Base-by-base conservation (phyloP, 1,140 invertebrate genomes). In the Drosophila santomea region DNA sequence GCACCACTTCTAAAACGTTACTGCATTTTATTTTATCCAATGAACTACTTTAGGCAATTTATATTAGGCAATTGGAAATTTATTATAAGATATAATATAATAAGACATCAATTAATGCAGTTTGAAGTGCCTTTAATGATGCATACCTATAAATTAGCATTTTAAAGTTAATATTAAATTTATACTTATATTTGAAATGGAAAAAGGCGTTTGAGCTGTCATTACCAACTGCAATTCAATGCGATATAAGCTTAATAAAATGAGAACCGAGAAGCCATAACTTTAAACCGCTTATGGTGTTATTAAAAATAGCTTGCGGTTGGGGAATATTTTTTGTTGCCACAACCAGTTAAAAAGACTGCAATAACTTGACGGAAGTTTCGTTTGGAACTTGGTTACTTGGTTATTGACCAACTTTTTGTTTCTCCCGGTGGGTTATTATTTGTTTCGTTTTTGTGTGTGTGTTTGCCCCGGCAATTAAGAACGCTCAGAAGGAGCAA, bases 381-480 rank as follows among this genome's bases (percentile, higher is more conserved):
- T 56, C 63, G 15, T n/a, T 48, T 12, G 32, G 12, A 8, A 44
- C 28, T 43, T 32, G 59, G 44, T 41, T 35, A 32, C 28, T 43
- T 32, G 59, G 44, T 41, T 35, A 32, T 67, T 36, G 32, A 47
- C 23, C 57, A 44, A 38, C 38, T 55, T 28, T 39, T 44, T 32
- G 32, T 64, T 38, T 47, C 47, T 47, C 36, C 12, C 39, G 38
- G 39, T 54, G 38, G 45, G 35, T 20, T 23, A 15, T 76, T 54
- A 41, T 73, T 60, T 73, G 10, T 32, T 41, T 47, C 15, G 15
- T 45, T 45, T 52, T 71, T 52, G 17, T 43, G n/a, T 74, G 64
- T 20, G 20, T 71, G 51, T 80, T 72, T 59, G 62, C 61, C 52
- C 28, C 44, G 57, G 79, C 83, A 86, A 86, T 86, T 86, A 86